These are phyloP conservation scores for Lagopus leucura DNA, from an alignment of 2,113 vertebrate species.

Conservation along the genomic window DNA sequence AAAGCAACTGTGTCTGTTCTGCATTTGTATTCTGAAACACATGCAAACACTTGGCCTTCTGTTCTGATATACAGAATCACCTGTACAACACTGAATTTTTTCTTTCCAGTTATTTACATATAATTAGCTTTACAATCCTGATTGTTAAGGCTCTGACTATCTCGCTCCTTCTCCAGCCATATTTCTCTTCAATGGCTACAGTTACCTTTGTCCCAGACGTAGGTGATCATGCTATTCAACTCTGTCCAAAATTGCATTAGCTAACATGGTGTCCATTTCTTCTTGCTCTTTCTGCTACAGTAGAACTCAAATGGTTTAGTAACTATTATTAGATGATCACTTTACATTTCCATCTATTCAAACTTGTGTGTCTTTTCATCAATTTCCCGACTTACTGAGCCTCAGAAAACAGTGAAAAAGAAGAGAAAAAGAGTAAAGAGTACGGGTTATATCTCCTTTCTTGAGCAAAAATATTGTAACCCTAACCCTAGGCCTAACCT, in stretches of 20 bases:
- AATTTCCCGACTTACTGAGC: not conserved
- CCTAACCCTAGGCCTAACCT: not conserved
- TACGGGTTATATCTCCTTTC: not conserved
- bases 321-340: not conserved
- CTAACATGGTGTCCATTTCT: not conserved
- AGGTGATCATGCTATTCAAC: not conserved
- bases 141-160: not conserved
- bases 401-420: not conserved
- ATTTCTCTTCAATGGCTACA: not conserved
- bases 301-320: not conserved
- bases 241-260: not conserved
- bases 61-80: not conserved
- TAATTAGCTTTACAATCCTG: not conserved
- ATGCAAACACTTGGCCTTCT: not conserved
- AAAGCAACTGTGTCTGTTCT: not conserved
- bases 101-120: not conserved
- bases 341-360: not conserved
- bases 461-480: not conserved
- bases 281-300: not conserved
- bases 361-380: not conserved
- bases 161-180: not conserved
- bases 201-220: not conserved
- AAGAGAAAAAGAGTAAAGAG: not conserved
- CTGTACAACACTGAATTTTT: not conserved
- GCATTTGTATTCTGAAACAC: not conserved